Base-by-base conservation (phyloP, 2,888 invertebrate genomes). In the Eristalis pertinax region DNA sequence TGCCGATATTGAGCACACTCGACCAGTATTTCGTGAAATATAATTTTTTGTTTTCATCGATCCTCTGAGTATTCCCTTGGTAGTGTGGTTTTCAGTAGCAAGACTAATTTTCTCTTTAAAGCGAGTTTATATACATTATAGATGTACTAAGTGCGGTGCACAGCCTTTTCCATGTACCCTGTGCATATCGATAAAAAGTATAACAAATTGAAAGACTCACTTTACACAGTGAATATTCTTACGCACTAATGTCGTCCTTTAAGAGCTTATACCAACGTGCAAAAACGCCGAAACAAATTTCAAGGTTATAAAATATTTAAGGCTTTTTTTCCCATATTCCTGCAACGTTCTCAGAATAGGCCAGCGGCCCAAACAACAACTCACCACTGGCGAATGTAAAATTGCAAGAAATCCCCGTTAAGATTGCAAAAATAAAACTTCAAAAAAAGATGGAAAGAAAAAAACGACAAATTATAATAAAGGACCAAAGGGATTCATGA, bases 351-450 rank as follows among this genome's bases (percentile, higher is more conserved):
- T 65, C 1, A 15, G 8, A 26, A 62, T 26, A 15, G 26, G 32
- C 62, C 26, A 5, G 3, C 26, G 29, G 29, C 4, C 10, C 74
- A 50, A 32, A 24, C 19, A 65, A 26, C n/a, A 67, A 50, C 63
- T 68, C 50, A 41, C 68, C 43, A 62, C 67, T 29, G 56, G 65
- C 78, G 64, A 67, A 76, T 83, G 83, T 79, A 79, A 79, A 79
- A 79, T 83, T 79, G 68, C 83, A 78, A 80, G 64, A 70, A 75
- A 82, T 60, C 50, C 50, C 50, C 70, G 65, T 70, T 62, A 86
- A 78, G 77, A 78, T 86, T 82, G 75, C 62, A 56, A 87, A 75
- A 75, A 83, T 50, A 58, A 56, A 74, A 68, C 32, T 24, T 29
- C 73, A 22, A 79, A 19, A 24, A 73, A 60, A n/a, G 63, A 63